Base-by-base conservation (phyloP, 2,797 vertebrate genomes). In the Moxostoma hubbsi region DNA sequence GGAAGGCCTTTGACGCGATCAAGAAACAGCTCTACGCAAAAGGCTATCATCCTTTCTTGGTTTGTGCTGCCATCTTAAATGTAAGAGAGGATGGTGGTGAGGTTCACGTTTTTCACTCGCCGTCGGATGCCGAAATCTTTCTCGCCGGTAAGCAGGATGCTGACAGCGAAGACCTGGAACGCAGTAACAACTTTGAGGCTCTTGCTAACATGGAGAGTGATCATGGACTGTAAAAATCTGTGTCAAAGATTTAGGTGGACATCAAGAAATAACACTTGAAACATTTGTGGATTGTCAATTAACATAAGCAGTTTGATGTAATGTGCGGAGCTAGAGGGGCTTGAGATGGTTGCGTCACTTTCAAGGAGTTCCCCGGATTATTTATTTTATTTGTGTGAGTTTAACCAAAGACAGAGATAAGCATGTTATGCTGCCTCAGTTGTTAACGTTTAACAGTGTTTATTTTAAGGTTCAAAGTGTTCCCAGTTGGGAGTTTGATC, bases 241-340 rank as follows among this genome's bases (percentile, higher is more conserved):
- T 24, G 24, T 24, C 24, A 18, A 18, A 18, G 15, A 8, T 13
- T 16, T 16, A 15, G 55, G 7, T 9, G n/a, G 7, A 9, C n/a
- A 1, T 2, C 6, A 2, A 57, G 13, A 7, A 7, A 6, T 12
- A 0, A 0, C 50, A n/a, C n/a, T 51, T 5, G 0, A n/a, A n/a
- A n/a, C 15, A 15, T 8, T 57, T 57, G 24, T 24, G 24, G 24
- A 24, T 24, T 24, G 24, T 58, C 15, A 7, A 16, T 15, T 58
- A 58, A 15, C 8, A 57, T 57, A 15, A 58, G 55, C 55, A 58
- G 55, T 58, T 7, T 58, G n/a, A 58, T 58, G n/a, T 58, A 58
- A 4, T 13, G 55, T 8, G 8, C 53, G 13, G 13, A 54, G 53
- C 24, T 24, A 24, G 24, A 24, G 53, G 53, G 53, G 13, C 53